Percentiles rank a stretch among this genome's conserved stretches.
Evolutionary conservation across 2,888 invertebrate genomes (phyloP).

Genomic region (Calameuta filiformis): DNA sequence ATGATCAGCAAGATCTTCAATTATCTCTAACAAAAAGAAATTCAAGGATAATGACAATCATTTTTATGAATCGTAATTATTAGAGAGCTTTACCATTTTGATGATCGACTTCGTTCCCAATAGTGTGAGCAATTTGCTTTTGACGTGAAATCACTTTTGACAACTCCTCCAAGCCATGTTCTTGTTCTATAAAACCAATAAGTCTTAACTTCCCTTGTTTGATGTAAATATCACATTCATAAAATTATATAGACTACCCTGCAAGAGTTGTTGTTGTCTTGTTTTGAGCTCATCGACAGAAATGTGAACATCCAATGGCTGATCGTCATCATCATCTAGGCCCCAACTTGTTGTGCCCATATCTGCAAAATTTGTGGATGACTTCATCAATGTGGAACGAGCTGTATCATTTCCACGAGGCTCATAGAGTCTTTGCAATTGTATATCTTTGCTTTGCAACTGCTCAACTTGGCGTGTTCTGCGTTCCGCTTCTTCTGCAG

Average conservation of each 20-base stretch:
- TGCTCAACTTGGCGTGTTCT: slow-evolving; percentile 72
- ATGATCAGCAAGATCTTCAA: slow-evolving; percentile 80
- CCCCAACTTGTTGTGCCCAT: slow-evolving; percentile 67
- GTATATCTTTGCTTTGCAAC: slow-evolving; percentile 71
- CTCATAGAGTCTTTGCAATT: slow-evolving; percentile 70
- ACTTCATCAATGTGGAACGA: slow-evolving; percentile 58
- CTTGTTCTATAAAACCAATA: slow-evolving; percentile 73
- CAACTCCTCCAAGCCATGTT: slow-evolving; percentile 79
- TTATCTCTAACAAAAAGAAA: slow-evolving; percentile 71
- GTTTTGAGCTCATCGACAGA: slow-evolving; percentile 68
- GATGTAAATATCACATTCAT: not conserved
- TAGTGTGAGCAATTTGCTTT: slow-evolving; percentile 79
- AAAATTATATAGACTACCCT: slow-evolving; percentile 62
- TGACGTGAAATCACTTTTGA: slow-evolving; percentile 81
- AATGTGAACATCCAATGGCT: slow-evolving; percentile 65
- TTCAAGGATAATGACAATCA: not conserved
- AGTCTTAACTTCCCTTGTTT: not conserved
- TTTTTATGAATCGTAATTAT: not conserved
- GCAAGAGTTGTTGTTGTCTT: slow-evolving; percentile 72
- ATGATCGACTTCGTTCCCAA: slow-evolving; percentile 80
- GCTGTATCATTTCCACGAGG: slow-evolving; percentile 59
- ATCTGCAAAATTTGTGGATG: slow-evolving; percentile 61
- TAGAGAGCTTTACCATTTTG: slow-evolving; percentile 75
- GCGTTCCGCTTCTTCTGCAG: slow-evolving; percentile 73
- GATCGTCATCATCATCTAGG: slow-evolving; percentile 63